These are phyloP conservation scores for Ceuthmochares aereus DNA, from an alignment of 2,113 vertebrate genomes.

Conservation along the genomic window DNA sequence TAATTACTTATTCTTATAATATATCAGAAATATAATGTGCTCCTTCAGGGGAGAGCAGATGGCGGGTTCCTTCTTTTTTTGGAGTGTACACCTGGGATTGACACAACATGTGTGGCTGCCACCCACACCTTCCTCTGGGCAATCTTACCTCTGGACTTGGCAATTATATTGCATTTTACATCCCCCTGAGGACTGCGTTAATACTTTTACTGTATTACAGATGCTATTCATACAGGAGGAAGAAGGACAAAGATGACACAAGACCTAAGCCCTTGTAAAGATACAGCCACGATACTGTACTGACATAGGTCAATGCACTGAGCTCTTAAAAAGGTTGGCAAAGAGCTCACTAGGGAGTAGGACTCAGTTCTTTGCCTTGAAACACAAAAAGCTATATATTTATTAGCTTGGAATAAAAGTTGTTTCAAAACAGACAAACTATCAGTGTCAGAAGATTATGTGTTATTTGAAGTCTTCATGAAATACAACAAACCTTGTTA, in stretches of 20 bases:
- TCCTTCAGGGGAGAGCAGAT: not conserved
- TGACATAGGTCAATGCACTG: not conserved
- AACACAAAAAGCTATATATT: not conserved
- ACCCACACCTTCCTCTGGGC: not conserved
- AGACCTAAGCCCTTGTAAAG: not conserved
- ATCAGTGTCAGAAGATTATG: not conserved
- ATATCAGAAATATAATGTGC: not conserved
- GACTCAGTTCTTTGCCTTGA: not conserved
- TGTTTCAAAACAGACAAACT: not conserved
- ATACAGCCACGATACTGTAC: not conserved
- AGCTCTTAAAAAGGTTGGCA: not conserved
- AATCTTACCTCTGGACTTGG: not conserved
- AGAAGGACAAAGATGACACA: not conserved
- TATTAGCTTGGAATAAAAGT: not conserved
- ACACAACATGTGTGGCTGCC: not conserved
- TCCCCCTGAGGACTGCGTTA: not conserved
- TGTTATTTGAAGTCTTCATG: not conserved
- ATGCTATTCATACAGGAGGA: not conserved
- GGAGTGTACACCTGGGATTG: not conserved
- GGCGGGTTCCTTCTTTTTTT: not conserved
- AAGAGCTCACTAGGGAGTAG: not conserved
- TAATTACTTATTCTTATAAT: slow-evolving; percentile 1
- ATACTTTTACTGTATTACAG: not conserved
- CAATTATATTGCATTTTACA: not conserved
- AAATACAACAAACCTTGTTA: slow-evolving; percentile 1